Base-by-base conservation (phyloP, 2,113 vertebrate genomes). In the Notarius quadriscutis region DNA sequence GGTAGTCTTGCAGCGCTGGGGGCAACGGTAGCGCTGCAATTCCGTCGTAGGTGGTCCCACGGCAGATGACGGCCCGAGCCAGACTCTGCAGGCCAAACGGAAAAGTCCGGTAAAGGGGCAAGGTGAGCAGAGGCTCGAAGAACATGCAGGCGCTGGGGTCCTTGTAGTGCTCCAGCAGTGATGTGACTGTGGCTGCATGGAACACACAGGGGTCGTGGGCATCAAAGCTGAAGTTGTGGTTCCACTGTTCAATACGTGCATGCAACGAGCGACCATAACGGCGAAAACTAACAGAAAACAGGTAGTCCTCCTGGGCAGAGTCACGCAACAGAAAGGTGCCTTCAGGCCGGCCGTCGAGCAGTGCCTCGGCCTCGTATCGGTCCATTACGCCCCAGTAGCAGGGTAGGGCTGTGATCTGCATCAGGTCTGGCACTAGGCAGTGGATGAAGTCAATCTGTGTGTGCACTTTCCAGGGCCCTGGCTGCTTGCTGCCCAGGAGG, bases 301-400 rank as follows among this genome's bases (percentile, higher is more conserved):
- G 97, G 95, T 99, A 99, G 96, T 99, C 98, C 96, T 99, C 98
- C 81, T 99, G 98, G 2, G 98, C 98, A 0, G 98, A 99, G 94
- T 99, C 98, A 81, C 98, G 97, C 93, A 99, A 96, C 95, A 99
- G 95, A 93, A 99, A 99, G n/a, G 98, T 99, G 92, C 98, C 98
- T 93, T 99, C 98, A 0, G 98, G 97, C 65, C 97, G 97, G 80
- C 98, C 97, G 75, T 99, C 98, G 48, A 99, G 95, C 92, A 99
- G 96, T 0, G 97, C 97, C 93, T 99, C 98, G 0, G 98, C 98
- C 92, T 99, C 97, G 0, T 99, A 99, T 7, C 98, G 97, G 96
- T 99, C 98, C 98, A 99, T 99, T 85, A 99, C 98, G 0, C 98
- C 98, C 98, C 98, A 99, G 94, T 99, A 99, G 67, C 98, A 99